Conservation (phyloP, 1,140 invertebrate genomes). For the Tetramorium alpestre region DNA sequence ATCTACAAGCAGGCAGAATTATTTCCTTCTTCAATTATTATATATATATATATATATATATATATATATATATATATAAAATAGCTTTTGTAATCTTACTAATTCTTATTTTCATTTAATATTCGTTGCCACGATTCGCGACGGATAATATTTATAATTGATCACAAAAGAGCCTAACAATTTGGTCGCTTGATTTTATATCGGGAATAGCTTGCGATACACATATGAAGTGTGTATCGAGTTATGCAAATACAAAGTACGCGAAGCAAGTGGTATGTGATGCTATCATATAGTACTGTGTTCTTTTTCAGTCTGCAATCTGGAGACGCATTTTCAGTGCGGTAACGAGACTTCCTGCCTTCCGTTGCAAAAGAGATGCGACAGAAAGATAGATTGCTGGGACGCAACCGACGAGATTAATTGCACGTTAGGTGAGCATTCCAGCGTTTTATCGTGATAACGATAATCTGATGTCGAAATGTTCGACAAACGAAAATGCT, state of each 20-base stretch:
- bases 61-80: no score
- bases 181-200: neutral
- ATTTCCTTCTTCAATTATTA: neutral
- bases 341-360: conserved; percentile 92
- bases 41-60: no score
- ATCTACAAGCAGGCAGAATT: neutral
- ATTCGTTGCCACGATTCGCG: neutral
- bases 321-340: conserved; percentile 91
- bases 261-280: conserved; percentile 23
- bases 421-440: conserved; percentile 88
- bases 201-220: neutral
- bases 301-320: conserved; percentile 88
- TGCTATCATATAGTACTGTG: neutral
- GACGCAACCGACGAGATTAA: conserved; percentile 93
- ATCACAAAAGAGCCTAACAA: neutral
- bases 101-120: neutral
- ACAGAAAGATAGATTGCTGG: conserved; percentile 92
- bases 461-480: neutral
- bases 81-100: no score
- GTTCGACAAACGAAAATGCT: conserved; percentile 14
- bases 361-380: conserved; percentile 89
- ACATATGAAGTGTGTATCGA: neutral
- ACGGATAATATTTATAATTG: neutral
- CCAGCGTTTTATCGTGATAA: neutral
- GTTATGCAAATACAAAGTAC: conserved; percentile 24